A percentile compares a stretch with the other conserved stretches of the same genome.
These are phyloP conservation scores for Drosophila ustulata DNA, from an alignment of 2,888 invertebrate genomes.

Conservation along the genomic window DNA sequence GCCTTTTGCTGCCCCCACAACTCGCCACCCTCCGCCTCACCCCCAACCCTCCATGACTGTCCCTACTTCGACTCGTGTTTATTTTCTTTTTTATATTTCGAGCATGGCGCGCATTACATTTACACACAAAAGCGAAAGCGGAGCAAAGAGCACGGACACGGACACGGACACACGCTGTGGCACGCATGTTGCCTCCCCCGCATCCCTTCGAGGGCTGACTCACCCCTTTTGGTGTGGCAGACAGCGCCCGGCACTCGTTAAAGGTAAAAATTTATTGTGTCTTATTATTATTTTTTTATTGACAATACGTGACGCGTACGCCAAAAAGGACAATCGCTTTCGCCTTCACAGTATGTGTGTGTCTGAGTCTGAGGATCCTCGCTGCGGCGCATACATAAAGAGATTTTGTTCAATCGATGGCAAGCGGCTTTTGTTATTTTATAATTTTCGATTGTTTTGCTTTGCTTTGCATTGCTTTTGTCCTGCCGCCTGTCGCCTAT, in stretches of 20 bases:
- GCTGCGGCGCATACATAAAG: conserved; percentile 61
- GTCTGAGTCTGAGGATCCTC: conserved; percentile 54
- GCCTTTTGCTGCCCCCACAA: conserved; percentile 30
- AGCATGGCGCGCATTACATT: conserved; percentile 68
- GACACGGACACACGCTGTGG: conserved; percentile 30
- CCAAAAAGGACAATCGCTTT: conserved; percentile 60
- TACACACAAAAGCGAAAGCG: conserved; percentile 64
- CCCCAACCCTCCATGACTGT: not conserved
- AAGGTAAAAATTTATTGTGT: conserved; percentile 83
- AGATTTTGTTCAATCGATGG: conserved; percentile 74
- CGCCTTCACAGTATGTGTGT: conserved; percentile 15
- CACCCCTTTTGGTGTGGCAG: conserved; percentile 33
- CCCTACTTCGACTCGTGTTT: conserved; percentile 59
- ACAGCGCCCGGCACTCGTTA: conserved; percentile 61
- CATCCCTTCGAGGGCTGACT: not conserved
- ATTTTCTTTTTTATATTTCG: conserved; percentile 71
- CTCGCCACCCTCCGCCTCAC: not conserved
- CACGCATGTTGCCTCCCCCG: conserved; percentile 54
- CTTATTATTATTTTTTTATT: conserved; percentile 84
- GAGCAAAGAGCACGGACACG: conserved; percentile 43
- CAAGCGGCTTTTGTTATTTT: conserved; percentile 74
- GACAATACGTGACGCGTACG: conserved; percentile 83
- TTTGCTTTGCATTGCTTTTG: conserved; percentile 55
- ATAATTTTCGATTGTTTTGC: conserved; percentile 78
- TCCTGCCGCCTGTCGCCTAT: not conserved